phyloP scores from a whole-genome alignment of 1,140 invertebrate genomes.

The Drosophila sucinea region DNA sequence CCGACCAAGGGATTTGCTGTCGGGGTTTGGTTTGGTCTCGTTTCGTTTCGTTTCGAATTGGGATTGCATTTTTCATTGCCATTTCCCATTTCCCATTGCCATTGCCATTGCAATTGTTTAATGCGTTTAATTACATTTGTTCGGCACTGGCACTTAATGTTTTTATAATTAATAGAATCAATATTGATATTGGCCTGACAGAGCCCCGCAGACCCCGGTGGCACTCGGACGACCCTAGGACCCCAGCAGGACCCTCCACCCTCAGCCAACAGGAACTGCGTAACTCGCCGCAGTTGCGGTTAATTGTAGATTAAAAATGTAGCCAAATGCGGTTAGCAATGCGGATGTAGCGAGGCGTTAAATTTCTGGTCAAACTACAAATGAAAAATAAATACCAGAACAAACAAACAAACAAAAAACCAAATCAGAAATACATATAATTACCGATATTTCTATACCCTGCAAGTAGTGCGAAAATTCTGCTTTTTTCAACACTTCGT shows the following conservation, averaged over 20 bases:
- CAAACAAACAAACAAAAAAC: conserved; percentile 5
- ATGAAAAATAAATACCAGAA: conserved; percentile 18
- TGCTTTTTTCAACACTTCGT: no score
- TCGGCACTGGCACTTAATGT: conserved; percentile 76
- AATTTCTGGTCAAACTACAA: conserved; percentile 75
- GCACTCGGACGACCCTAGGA: not conserved
- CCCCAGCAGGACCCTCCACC: not conserved
- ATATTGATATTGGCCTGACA: conserved; percentile 69
- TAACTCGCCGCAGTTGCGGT: conserved; percentile 63
- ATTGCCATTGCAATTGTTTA: conserved; percentile 67
- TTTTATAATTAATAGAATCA: conserved; percentile 83
- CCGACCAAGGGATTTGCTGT: not conserved
- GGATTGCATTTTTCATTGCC: conserved; percentile 53
- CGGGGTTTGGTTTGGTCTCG: no score
- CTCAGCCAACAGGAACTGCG: not conserved
- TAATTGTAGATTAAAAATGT: conserved; percentile 83
- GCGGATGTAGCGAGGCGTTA: conserved; percentile 68
- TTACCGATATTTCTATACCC: not conserved
- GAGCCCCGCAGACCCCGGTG: not conserved
- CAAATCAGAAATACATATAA: no score
- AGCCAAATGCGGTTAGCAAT: conserved; percentile 64
- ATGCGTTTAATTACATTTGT: conserved; percentile 82
- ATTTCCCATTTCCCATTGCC: conserved; percentile 54
- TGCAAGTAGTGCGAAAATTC: no score
- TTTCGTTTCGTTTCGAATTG: not conserved